Conservation (phyloP, 2,888 invertebrate genomes). For the Tryphoninae sp. region DNA sequence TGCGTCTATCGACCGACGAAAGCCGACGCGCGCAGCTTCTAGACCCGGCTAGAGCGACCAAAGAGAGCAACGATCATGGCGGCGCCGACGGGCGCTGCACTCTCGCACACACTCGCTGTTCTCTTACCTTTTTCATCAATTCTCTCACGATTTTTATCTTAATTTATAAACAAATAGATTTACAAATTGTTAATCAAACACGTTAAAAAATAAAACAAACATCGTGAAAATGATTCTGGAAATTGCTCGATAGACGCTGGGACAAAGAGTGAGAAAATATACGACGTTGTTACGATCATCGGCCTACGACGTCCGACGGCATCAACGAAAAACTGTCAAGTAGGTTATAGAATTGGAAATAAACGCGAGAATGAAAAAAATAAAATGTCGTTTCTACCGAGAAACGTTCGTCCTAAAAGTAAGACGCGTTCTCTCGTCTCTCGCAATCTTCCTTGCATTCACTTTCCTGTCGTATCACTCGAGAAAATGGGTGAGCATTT, state of each 20-base stretch:
- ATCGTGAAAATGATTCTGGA: slow-evolving; percentile 13
- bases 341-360: slow-evolving; percentile 32
- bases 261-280: slow-evolving; percentile 3
- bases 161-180: too few species aligned
- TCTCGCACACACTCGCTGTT: slow-evolving; percentile 33
- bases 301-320: slow-evolving; percentile 53
- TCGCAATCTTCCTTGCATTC: slow-evolving; percentile 23
- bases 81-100: slow-evolving; percentile 67
- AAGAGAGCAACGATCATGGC: slow-evolving; percentile 54
- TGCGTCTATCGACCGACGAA: slow-evolving; percentile 59
- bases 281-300: slow-evolving; percentile 8
- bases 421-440: slow-evolving; percentile 4
- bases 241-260: background rate
- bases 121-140: slow-evolving; percentile 1
- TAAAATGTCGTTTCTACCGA: background rate
- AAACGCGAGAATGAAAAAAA: slow-evolving; percentile 23
- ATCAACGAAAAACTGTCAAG: slow-evolving; percentile 40
- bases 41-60: slow-evolving; percentile 35
- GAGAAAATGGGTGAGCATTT: slow-evolving; percentile 16
- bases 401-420: background rate
- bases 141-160: background rate
- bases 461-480: background rate
- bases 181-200: background rate
- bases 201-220: background rate
- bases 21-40: slow-evolving; percentile 63